These are phyloP conservation scores for Busseola fusca DNA, from an alignment of 2,888 invertebrate genomes.

Conservation along the genomic window DNA sequence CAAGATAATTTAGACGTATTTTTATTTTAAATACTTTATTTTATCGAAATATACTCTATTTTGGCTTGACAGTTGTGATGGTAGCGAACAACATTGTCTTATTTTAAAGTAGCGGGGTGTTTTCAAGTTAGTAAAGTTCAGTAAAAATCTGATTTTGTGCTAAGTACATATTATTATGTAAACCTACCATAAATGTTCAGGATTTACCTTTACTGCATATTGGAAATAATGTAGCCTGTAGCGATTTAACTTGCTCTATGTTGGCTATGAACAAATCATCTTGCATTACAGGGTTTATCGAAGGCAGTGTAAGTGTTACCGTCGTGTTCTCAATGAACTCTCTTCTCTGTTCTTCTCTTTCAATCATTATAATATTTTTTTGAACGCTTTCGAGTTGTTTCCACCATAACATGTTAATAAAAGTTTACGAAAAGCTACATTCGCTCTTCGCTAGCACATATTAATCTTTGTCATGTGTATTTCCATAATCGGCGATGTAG, in stretches of 20 bases:
- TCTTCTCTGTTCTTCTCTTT: constrained; percentile 81
- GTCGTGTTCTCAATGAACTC: constrained; percentile 79
- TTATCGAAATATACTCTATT: constrained; percentile 3
- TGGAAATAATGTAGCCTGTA: constrained; percentile 92
- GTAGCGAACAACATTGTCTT: background rate
- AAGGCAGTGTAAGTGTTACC: constrained; percentile 78
- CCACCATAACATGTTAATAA: constrained; percentile 86
- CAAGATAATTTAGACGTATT: constrained; percentile 6
- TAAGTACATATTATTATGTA: background rate
- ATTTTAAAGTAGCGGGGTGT: background rate
- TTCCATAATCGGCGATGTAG: constrained; percentile 64
- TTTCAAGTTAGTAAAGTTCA: constrained; percentile 5
- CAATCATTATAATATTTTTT: constrained; percentile 80
- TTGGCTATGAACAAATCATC: constrained; percentile 82
- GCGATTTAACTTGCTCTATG: constrained; percentile 89
- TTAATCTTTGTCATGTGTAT: constrained; percentile 70
- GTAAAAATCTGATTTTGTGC: background rate
- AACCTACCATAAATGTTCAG: constrained; percentile 28
- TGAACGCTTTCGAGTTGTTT: constrained; percentile 83
- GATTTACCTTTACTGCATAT: constrained; percentile 86
- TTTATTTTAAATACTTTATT: constrained; percentile 5
- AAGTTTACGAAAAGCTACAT: constrained; percentile 65
- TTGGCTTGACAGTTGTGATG: background rate
- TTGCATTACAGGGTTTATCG: constrained; percentile 79
- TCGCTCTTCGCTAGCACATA: constrained; percentile 67